These are phyloP conservation scores for Cercopithecus mona DNA, from an alignment of 2,113 vertebrate genomes.

Conservation along the genomic window DNA sequence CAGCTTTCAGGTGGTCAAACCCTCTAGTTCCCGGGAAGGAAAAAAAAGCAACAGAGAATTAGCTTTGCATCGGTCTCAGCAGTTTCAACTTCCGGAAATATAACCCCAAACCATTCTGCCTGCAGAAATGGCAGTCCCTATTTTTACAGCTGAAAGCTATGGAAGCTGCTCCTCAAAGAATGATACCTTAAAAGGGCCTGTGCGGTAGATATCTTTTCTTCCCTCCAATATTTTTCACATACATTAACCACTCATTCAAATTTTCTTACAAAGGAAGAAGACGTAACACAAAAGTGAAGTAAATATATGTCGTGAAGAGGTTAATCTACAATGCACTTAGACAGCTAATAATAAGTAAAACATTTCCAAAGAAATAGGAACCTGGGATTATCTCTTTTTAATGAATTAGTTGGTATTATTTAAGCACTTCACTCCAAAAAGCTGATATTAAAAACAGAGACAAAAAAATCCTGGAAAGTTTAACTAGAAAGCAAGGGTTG, in stretches of 20 bases:
- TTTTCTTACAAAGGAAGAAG: not conserved
- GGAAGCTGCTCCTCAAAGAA: not conserved
- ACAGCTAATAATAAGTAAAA: constrained; percentile 23
- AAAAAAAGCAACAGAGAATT: not conserved
- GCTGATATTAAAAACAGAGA: not conserved
- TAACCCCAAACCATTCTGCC: not conserved
- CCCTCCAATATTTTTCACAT: not conserved
- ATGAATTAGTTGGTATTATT: not conserved
- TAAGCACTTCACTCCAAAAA: constrained; percentile 23
- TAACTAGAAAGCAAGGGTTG: not conserved
- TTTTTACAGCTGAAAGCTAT: not conserved
- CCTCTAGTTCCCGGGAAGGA: not conserved
- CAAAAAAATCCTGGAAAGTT: not conserved
- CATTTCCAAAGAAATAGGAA: not conserved
- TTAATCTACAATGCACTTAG: not conserved
- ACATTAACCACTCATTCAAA: not conserved
- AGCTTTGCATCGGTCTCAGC: not conserved
- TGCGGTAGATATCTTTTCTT: not conserved
- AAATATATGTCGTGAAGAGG: not conserved
- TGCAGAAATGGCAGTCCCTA: not conserved
- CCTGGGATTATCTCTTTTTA: not conserved
- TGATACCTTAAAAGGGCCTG: not conserved
- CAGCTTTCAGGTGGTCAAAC: not conserved
- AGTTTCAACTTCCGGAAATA: not conserved
- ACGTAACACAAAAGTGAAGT: not conserved